Conservation (phyloP, 2,888 invertebrate genomes). For the Leucophenga montana region DNA sequence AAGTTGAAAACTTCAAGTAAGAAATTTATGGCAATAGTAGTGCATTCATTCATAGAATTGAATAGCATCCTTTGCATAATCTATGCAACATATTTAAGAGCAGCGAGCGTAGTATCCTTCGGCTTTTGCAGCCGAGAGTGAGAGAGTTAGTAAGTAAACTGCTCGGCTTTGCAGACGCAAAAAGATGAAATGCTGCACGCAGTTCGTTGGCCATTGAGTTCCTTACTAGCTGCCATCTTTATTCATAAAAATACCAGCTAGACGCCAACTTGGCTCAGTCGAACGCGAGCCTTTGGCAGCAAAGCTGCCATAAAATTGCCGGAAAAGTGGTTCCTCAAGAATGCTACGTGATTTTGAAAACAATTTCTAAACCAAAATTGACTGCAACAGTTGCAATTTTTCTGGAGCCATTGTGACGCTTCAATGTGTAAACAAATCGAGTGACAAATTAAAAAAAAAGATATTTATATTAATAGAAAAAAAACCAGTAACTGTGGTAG, state of each 20-base stretch:
- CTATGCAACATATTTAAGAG: not conserved
- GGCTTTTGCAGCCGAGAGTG: not conserved
- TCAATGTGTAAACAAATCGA: too few species aligned
- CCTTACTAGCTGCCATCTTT: constrained; percentile 45
- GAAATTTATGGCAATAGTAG: too few species aligned
- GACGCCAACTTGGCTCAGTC: constrained; percentile 56
- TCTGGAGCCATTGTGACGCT: too few species aligned
- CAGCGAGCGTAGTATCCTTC: not conserved
- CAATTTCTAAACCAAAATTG: not conserved
- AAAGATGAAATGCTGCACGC: not conserved
- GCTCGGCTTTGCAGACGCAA: constrained; percentile 11
- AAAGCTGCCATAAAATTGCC: constrained; percentile 22
- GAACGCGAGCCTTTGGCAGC: constrained; percentile 51
- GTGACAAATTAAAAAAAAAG: too few species aligned
- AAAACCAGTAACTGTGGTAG: too few species aligned
- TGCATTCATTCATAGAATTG: too few species aligned
- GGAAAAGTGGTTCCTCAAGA: not conserved
- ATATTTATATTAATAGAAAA: too few species aligned
- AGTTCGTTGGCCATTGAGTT: not conserved
- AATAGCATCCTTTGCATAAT: too few species aligned
- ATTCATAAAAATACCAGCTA: constrained; percentile 63
- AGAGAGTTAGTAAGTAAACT: too few species aligned
- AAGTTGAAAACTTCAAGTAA: too few species aligned
- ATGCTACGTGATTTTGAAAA: not conserved
- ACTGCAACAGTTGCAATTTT: not conserved